These are phyloP conservation scores for Boleophthalmus pectinirostris DNA, from an alignment of 2,113 vertebrate species.

Conservation along the genomic window DNA sequence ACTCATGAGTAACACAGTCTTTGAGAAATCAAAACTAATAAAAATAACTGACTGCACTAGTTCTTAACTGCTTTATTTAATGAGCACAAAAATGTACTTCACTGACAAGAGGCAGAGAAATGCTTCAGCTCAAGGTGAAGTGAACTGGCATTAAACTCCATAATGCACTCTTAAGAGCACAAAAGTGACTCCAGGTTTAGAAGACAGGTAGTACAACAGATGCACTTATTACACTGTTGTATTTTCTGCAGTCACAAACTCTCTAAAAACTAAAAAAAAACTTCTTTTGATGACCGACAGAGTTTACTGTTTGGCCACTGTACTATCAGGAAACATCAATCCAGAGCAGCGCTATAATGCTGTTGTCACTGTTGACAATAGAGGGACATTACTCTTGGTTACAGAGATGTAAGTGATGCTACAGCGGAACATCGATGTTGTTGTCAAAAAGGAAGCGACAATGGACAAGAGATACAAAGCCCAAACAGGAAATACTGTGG, in stretches of 20 bases:
- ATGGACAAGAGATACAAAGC: background rate
- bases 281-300: slow-evolving; percentile 36
- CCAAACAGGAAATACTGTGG: background rate
- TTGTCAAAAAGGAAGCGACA: slow-evolving; percentile 28
- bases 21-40: background rate
- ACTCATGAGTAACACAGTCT: background rate
- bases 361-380: slow-evolving; percentile 53
- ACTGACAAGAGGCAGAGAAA: background rate
- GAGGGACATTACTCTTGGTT: slow-evolving; percentile 45
- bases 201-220: background rate
- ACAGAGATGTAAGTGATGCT: slow-evolving; percentile 44
- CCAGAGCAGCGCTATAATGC: slow-evolving; percentile 39
- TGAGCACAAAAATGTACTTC: slow-evolving; percentile 1
- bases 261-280: slow-evolving; percentile 43
- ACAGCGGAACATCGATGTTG: slow-evolving; percentile 41
- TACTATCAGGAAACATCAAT: slow-evolving; percentile 53
- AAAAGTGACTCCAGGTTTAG: background rate
- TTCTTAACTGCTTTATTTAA: slow-evolving; percentile 1
- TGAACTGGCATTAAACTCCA: background rate
- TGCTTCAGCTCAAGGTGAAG: slow-evolving; percentile 2
- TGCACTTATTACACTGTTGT: slow-evolving; percentile 31
- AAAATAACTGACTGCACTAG: background rate
- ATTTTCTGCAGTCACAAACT: slow-evolving; percentile 37
- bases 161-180: background rate
- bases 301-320: slow-evolving; percentile 44